phyloP scores from a whole-genome alignment of 2,113 vertebrate species.

The Taurulus bubalis region DNA sequence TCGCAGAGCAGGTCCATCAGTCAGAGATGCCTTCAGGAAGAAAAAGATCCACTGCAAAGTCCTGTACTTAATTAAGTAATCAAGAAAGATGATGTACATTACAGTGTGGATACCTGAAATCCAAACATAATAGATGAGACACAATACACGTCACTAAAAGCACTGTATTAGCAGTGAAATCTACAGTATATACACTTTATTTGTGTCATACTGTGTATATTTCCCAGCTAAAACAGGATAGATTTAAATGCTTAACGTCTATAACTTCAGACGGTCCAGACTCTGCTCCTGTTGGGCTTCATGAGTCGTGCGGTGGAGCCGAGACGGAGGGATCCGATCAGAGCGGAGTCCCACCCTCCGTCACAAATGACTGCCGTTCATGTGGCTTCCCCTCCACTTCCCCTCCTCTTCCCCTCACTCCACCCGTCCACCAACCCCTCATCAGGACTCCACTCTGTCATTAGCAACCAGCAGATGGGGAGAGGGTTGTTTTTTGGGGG shows the following conservation, averaged over 20 bases:
- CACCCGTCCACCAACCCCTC: slow-evolving; percentile 66
- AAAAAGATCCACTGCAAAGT: background rate
- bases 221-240: slow-evolving; percentile 15
- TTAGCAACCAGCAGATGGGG: slow-evolving; percentile 75
- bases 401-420: slow-evolving; percentile 31
- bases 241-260: slow-evolving; percentile 35
- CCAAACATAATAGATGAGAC: too few species aligned
- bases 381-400: slow-evolving; percentile 71
- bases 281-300: slow-evolving; percentile 57
- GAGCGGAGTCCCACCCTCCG: slow-evolving; percentile 68
- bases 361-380: slow-evolving; percentile 73
- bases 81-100: background rate
- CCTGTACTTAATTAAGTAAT: too few species aligned
- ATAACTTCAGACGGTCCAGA: background rate
- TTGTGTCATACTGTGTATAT: background rate
- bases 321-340: slow-evolving; percentile 57
- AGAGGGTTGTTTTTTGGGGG: slow-evolving; percentile 42
- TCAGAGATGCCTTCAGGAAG: background rate
- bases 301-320: slow-evolving; percentile 51
- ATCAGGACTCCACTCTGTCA: slow-evolving; percentile 77
- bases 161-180: too few species aligned
- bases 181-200: background rate
- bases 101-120: background rate
- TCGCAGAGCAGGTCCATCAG: slow-evolving; percentile 7
- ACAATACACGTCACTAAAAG: too few species aligned